A percentile compares a stretch with the other conserved stretches of the same genome.
phyloP scores from a whole-genome alignment of 1,140 invertebrate species.

The Colletes latitarsis region DNA sequence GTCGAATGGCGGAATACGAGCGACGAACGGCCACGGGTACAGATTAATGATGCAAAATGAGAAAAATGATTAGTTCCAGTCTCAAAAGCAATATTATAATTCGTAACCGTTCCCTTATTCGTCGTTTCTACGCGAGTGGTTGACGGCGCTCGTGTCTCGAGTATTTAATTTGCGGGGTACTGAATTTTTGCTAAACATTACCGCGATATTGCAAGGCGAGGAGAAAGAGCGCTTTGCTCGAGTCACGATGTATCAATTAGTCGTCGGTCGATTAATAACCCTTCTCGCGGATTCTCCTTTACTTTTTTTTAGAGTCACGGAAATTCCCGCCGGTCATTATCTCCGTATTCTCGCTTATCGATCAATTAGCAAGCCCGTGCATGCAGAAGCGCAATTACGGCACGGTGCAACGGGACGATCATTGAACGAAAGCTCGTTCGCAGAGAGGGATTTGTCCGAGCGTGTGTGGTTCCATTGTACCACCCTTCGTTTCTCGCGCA shows the following conservation, averaged over 20 bases:
- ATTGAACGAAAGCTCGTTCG: constrained; percentile 39
- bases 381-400: constrained; percentile 65
- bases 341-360: constrained; percentile 41
- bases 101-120: too few relatives aligned
- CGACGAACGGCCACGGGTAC: too few relatives aligned
- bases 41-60: too few relatives aligned
- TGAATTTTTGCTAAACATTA: too few relatives aligned
- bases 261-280: constrained; percentile 20
- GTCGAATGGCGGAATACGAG: too few relatives aligned
- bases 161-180: too few relatives aligned
- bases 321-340: constrained; percentile 15
- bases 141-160: too few relatives aligned
- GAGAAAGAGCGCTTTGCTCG: neutral
- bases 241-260: constrained; percentile 12
- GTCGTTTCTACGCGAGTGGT: too few relatives aligned
- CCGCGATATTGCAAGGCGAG: too few relatives aligned
- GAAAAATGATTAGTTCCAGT: too few relatives aligned
- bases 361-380: constrained; percentile 60
- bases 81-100: too few relatives aligned
- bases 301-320: neutral
- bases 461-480: constrained; percentile 39
- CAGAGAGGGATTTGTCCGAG: constrained; percentile 49
- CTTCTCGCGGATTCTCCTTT: constrained; percentile 13
- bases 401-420: constrained; percentile 59
- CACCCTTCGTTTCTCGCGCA: constrained; percentile 38